phyloP scores from a whole-genome alignment of 2,888 invertebrate genomes.

The Eumacrocentrus americanus region DNA sequence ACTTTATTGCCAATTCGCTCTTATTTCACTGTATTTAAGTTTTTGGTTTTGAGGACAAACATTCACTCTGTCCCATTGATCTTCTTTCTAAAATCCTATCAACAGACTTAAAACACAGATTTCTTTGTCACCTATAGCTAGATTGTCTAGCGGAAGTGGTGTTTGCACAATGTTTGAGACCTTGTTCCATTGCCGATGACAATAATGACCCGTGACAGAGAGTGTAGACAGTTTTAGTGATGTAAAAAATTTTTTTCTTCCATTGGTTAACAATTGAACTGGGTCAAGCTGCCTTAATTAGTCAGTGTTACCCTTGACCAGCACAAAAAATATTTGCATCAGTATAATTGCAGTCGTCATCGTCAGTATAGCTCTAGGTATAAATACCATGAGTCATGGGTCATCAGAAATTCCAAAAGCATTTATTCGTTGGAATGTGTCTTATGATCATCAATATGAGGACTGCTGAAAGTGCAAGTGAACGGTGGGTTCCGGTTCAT shows the following conservation, averaged over 20 bases:
- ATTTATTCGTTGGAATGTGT: too few relatives aligned
- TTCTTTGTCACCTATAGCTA: constrained; percentile 4
- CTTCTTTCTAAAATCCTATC: neutral
- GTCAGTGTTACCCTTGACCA: too few relatives aligned
- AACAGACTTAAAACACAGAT: neutral
- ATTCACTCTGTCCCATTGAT: too few relatives aligned
- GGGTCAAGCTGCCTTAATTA: too few relatives aligned
- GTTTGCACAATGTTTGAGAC: constrained; percentile 19
- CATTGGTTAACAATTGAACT: neutral
- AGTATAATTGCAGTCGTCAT: too few relatives aligned
- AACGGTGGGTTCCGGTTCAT: constrained; percentile 52
- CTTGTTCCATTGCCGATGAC: constrained; percentile 24
- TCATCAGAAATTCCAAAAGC: too few relatives aligned
- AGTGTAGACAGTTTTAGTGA: neutral
- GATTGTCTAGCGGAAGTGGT: constrained; percentile 1
- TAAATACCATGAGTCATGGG: too few relatives aligned
- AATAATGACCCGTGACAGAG: constrained; percentile 7
- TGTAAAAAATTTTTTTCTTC: neutral
- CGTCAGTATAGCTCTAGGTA: too few relatives aligned
- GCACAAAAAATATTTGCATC: neutral
- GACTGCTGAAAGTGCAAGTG: constrained; percentile 40
- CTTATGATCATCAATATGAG: too few relatives aligned
- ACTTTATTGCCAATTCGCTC: too few relatives aligned
- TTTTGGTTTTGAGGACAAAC: too few relatives aligned
- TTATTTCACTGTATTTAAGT: too few relatives aligned